phyloP scores from a whole-genome alignment of 2,888 invertebrate species.

The Pseudoips prasinana region DNA sequence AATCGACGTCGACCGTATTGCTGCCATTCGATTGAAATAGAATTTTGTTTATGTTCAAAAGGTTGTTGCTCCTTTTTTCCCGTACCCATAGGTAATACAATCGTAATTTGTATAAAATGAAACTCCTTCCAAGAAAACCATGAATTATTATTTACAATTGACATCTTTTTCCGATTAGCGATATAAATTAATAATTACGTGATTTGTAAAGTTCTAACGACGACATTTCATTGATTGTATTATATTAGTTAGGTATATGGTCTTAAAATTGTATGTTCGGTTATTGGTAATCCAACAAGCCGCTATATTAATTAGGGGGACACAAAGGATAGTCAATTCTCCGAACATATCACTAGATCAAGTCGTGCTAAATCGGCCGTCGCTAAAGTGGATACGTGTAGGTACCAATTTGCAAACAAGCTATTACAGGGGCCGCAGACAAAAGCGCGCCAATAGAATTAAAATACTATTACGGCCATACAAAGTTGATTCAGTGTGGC shows the following conservation, averaged over 20 bases:
- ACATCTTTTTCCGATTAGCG: conserved; percentile 19
- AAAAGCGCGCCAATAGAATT: conserved; percentile 77
- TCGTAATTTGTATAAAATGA: too few species aligned
- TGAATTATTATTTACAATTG: conserved; percentile 21
- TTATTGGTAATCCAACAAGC: too few species aligned
- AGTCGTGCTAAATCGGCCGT: conserved; percentile 41
- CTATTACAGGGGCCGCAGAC: conserved; percentile 58
- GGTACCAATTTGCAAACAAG: conserved; percentile 67
- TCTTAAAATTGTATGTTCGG: too few species aligned
- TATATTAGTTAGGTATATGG: too few species aligned
- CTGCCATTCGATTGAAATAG: conserved; percentile 45
- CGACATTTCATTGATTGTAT: too few species aligned
- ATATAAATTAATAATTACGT: too few species aligned
- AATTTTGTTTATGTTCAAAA: conserved; percentile 43
- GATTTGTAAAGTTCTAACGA: too few species aligned
- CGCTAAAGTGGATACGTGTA: conserved; percentile 46
- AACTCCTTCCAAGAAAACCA: too few species aligned
- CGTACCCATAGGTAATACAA: too few species aligned
- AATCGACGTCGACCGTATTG: conserved; percentile 36
- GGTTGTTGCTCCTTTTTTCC: conserved; percentile 43
- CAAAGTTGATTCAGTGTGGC: conserved; percentile 70
- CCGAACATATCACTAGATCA: conserved; percentile 28
- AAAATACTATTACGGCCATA: conserved; percentile 78
- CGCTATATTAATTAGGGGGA: too few species aligned
- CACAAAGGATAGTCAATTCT: too few species aligned